A percentile compares a stretch with the other conserved stretches of the same genome.
phyloP scores from a whole-genome alignment of 2,888 invertebrate genomes.

The Junonia oenone region DNA sequence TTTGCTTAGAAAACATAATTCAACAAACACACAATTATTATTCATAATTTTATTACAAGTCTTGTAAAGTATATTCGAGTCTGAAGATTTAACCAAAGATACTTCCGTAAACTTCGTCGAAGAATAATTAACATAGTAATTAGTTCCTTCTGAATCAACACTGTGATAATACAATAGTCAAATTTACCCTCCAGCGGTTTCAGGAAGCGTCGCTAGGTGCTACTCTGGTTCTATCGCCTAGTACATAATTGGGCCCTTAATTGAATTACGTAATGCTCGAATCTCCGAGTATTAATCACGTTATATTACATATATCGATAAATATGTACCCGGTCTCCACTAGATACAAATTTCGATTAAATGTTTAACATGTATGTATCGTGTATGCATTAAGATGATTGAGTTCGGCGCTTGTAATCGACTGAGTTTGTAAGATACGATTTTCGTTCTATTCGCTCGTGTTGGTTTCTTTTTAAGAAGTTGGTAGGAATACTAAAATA shows the following conservation, averaged over 20 bases:
- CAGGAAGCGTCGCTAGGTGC: neutral
- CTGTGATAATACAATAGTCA: neutral
- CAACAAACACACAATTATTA: too few relatives aligned
- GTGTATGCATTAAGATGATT: neutral
- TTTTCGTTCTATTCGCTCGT: neutral
- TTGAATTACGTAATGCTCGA: constrained; percentile 11
- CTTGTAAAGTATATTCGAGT: neutral
- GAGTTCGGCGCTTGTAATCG: neutral
- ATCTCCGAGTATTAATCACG: constrained; percentile 7
- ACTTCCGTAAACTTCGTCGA: neutral
- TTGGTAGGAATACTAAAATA: neutral
- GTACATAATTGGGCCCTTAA: constrained; percentile 14
- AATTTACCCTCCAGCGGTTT: constrained; percentile 11
- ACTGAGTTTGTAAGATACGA: neutral
- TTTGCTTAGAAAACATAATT: neutral
- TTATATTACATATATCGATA: constrained; percentile 3
- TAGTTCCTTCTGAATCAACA: constrained; percentile 2
- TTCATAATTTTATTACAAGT: too few relatives aligned
- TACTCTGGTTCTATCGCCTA: constrained; percentile 1
- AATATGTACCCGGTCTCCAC: neutral
- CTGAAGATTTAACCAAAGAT: neutral
- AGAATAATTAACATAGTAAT: neutral
- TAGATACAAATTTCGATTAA: constrained; percentile 8
- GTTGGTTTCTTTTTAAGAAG: neutral
- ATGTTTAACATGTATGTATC: neutral